phyloP scores from a whole-genome alignment of 2,797 vertebrate species.

The Tadarida brasiliensis region DNA sequence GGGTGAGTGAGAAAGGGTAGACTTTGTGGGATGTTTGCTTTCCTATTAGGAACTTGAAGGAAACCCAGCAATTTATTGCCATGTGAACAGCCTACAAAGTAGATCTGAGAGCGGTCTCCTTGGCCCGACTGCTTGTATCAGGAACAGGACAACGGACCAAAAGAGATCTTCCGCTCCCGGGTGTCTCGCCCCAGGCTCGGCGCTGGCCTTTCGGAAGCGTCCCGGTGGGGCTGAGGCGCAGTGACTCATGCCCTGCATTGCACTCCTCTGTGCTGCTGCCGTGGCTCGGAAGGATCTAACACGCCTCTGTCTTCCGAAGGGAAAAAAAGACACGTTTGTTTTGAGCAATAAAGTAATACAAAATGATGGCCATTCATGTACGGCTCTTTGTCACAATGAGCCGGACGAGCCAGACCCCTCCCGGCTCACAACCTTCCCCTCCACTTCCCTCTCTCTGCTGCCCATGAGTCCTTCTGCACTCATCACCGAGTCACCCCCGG shows the following conservation, averaged over 20 bases:
- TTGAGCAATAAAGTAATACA: constrained; percentile 81
- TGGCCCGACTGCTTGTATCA: not conserved
- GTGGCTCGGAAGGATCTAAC: constrained; percentile 65
- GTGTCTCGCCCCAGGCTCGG: not conserved
- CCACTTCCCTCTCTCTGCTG: not conserved
- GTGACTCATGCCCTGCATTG: constrained; percentile 24
- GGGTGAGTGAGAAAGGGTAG: constrained; percentile 30
- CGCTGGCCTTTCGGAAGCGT: constrained; percentile 28
- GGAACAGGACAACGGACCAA: not conserved
- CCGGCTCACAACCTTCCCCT: not conserved
- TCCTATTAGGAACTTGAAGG: constrained; percentile 47
- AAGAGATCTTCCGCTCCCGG: not conserved
- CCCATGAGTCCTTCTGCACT: not conserved
- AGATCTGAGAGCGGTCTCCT: not conserved
- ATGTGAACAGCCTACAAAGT: constrained; percentile 26
- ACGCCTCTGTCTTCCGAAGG: constrained; percentile 78
- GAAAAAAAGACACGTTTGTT: constrained; percentile 57
- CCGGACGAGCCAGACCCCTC: not conserved
- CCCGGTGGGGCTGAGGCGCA: not conserved
- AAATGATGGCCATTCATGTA: constrained; percentile 67
- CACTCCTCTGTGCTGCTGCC: constrained; percentile 68
- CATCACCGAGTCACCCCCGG: not conserved
- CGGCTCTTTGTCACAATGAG: constrained; percentile 63
- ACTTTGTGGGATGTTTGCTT: constrained; percentile 26
- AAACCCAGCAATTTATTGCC: constrained; percentile 53